Percentiles rank a stretch among this genome's conserved stretches.
These are phyloP conservation scores for Chionomys nivalis DNA, from an alignment of 2,113 vertebrate species.

Conservation along the genomic window DNA sequence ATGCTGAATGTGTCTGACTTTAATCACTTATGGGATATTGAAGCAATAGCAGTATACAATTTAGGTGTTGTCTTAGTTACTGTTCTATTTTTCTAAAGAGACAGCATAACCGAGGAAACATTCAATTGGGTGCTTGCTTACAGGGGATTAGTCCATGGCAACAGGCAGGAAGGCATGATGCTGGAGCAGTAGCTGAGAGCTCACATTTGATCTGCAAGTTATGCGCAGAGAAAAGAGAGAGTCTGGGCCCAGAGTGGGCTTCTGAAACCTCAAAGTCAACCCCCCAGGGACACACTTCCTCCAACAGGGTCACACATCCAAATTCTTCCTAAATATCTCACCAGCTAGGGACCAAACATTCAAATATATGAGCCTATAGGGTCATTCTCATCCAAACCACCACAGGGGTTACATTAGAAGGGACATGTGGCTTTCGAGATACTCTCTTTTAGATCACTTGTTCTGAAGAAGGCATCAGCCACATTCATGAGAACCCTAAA, in stretches of 20 bases:
- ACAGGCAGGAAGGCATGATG: neutral
- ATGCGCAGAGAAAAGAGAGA: neutral
- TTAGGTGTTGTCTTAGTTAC: neutral
- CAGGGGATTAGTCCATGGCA: neutral
- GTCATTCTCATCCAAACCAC: neutral
- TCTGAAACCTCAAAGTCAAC: neutral
- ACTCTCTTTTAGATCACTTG: neutral
- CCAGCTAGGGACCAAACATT: neutral
- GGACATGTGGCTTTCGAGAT: neutral
- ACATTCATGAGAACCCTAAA: neutral
- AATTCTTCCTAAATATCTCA: neutral
- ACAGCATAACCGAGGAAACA: neutral
- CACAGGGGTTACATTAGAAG: neutral
- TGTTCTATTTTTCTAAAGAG: neutral
- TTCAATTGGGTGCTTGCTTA: neutral
- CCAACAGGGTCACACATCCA: neutral
- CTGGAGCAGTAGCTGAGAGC: neutral
- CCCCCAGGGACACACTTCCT: neutral
- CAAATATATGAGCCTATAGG: neutral
- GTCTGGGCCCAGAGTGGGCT: neutral
- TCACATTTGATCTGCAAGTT: neutral
- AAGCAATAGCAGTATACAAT: neutral
- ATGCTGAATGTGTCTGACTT: neutral
- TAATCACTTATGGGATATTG: fast-evolving
- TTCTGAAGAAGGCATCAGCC: neutral